Conservation (phyloP, 2,113 vertebrate genomes). For the Malurus alboscapulatus region DNA sequence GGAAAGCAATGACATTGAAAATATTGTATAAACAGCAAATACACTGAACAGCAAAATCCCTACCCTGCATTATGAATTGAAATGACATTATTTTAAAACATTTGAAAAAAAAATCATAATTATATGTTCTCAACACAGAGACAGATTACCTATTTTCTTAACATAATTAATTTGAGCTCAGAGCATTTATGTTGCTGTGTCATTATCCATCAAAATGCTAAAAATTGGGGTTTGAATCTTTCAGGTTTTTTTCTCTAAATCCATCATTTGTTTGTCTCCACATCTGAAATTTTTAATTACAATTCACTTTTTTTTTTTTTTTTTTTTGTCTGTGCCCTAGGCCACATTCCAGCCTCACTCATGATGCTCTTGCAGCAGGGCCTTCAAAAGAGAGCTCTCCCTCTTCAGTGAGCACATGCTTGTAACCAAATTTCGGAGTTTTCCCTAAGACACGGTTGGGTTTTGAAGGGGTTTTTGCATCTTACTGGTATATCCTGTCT, state of each 20-base stretch:
- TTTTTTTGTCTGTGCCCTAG: not conserved
- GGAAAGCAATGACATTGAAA: slow-evolving; percentile 65
- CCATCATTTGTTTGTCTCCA: not conserved
- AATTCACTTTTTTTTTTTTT: not conserved
- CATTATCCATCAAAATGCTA: slow-evolving; percentile 61
- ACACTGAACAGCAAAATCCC: slow-evolving; percentile 55
- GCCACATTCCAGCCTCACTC: not conserved
- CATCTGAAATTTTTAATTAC: not conserved
- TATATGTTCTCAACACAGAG: slow-evolving; percentile 60
- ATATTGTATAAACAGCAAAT: slow-evolving; percentile 68
- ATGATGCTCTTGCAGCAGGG: not conserved
- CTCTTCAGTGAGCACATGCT: not conserved
- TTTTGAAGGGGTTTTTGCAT: rapidly evolving
- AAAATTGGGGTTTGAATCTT: slow-evolving; percentile 30
- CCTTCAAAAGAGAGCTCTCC: not conserved
- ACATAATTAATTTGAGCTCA: slow-evolving; percentile 65
- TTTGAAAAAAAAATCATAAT: slow-evolving; percentile 64
- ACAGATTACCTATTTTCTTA: slow-evolving; percentile 67
- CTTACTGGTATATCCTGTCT: not conserved
- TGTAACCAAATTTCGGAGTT: not conserved
- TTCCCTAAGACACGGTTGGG: not conserved
- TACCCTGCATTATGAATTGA: slow-evolving; percentile 48
- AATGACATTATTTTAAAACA: slow-evolving; percentile 69
- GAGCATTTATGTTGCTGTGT: slow-evolving; percentile 47
- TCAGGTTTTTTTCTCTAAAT: not conserved